A percentile compares a stretch with the other conserved stretches of the same genome.
Evolutionary conservation across 2,113 vertebrate genomes (phyloP).

Genomic region (Ursus arctos): DNA sequence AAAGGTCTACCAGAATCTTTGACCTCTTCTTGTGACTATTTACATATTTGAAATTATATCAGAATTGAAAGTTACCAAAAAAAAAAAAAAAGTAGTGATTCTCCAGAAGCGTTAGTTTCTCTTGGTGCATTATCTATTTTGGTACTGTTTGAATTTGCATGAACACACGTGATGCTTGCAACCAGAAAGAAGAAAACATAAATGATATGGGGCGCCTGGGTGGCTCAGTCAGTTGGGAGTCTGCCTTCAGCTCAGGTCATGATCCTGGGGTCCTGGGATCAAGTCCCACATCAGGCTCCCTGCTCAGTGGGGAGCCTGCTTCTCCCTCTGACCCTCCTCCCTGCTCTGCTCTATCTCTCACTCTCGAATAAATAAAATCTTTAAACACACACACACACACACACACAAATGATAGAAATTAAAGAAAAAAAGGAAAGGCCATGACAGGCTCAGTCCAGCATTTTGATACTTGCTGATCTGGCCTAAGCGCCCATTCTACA

Average conservation of each 20-base stretch:
- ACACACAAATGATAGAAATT: background rate
- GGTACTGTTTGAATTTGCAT: background rate
- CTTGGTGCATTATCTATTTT: background rate
- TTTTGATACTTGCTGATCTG: background rate
- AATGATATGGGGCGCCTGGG: background rate
- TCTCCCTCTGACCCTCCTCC: no score
- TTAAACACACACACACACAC: no score
- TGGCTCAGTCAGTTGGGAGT: no score
- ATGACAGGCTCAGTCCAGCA: background rate
- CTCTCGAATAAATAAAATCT: no score
- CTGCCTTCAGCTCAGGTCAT: no score
- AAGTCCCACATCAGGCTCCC: no score
- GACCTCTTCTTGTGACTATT: background rate
- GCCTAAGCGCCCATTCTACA: background rate
- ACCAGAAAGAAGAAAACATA: slow-evolving; percentile 22
- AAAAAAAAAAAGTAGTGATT: background rate
- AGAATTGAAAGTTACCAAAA: background rate
- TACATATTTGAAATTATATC: background rate
- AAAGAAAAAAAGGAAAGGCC: background rate
- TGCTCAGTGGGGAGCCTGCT: no score
- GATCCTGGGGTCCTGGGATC: no score
- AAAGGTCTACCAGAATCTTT: background rate
- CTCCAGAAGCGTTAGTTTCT: background rate
- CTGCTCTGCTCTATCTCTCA: no score
- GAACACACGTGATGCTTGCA: background rate